These are phyloP conservation scores for Corbicula japonica DNA, from an alignment of 2,888 invertebrate species.

Conservation along the genomic window DNA sequence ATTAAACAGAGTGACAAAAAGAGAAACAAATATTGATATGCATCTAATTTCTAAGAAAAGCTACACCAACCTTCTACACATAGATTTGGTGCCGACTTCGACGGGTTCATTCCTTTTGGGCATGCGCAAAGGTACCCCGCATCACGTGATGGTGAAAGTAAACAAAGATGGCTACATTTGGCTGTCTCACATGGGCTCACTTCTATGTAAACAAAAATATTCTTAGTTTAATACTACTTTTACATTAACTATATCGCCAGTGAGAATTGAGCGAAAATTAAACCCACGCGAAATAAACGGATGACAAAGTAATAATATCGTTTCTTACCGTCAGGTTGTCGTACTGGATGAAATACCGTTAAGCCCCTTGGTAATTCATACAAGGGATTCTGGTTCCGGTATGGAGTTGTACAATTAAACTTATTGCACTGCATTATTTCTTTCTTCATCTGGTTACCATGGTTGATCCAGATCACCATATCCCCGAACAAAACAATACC, in stretches of 20 bases:
- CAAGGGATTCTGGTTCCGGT: constrained; percentile 97
- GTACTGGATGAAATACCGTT: constrained; percentile 97
- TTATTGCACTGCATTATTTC: constrained; percentile 92
- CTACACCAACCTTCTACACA: constrained; percentile 83
- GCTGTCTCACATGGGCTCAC: constrained; percentile 78
- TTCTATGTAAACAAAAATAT: neutral
- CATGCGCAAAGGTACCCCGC: constrained; percentile 96
- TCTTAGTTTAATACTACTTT: neutral
- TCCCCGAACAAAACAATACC: constrained; percentile 87
- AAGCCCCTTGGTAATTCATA: constrained; percentile 97
- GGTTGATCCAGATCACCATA: constrained; percentile 91
- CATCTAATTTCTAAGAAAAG: no score
- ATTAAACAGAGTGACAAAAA: neutral
- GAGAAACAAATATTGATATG: constrained; percentile 29
- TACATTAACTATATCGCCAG: no score
- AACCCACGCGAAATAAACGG: no score
- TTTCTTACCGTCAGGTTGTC: constrained; percentile 92
- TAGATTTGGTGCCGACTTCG: constrained; percentile 67
- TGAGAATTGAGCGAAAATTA: no score
- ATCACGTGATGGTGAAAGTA: constrained; percentile 92
- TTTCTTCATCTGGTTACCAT: constrained; percentile 90
- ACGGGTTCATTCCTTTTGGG: constrained; percentile 91
- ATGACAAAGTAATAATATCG: no score
- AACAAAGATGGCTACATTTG: constrained; percentile 95
- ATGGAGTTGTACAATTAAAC: constrained; percentile 95